Conservation (phyloP, 2,888 invertebrate species). For the Thera britannica region DNA sequence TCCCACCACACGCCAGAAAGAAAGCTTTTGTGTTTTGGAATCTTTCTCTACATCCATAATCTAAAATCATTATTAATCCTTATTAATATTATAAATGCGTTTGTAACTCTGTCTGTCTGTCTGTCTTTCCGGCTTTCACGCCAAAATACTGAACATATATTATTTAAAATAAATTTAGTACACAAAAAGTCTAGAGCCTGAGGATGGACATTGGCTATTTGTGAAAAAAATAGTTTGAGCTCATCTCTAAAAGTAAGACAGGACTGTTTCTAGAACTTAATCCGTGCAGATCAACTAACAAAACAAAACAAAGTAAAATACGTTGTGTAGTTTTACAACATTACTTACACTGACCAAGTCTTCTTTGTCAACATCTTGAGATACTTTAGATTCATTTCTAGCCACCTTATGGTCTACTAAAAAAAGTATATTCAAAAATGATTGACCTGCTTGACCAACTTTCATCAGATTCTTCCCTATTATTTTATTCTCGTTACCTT, state of each 20-base stretch:
- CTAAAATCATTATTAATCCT: conserved; percentile 23
- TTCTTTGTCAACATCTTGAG: conserved; percentile 33
- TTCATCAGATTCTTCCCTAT: background rate
- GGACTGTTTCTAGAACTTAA: no score
- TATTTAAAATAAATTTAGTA: no score
- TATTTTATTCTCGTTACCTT: conserved; percentile 36
- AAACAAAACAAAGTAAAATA: background rate
- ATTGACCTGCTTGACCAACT: background rate
- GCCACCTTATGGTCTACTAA: conserved; percentile 22
- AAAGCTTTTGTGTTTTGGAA: conserved; percentile 45
- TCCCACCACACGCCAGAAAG: conserved; percentile 76
- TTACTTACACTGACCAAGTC: conserved; percentile 29
- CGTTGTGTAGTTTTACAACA: background rate
- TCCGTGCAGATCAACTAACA: no score
- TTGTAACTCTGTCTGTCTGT: no score
- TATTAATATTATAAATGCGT: no score
- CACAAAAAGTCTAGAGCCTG: no score
- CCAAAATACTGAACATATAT: no score
- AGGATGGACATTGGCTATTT: no score
- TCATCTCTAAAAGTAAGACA: no score
- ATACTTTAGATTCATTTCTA: conserved; percentile 42
- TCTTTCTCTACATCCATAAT: conserved; percentile 40
- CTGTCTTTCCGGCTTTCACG: no score
- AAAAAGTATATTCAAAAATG: conserved; percentile 17
- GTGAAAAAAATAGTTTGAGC: no score